Evolutionary conservation across 2,797 vertebrate genomes (phyloP), one percentile per base, ranked within the genome.

Genomic region (Cossypha dichroa): DNA sequence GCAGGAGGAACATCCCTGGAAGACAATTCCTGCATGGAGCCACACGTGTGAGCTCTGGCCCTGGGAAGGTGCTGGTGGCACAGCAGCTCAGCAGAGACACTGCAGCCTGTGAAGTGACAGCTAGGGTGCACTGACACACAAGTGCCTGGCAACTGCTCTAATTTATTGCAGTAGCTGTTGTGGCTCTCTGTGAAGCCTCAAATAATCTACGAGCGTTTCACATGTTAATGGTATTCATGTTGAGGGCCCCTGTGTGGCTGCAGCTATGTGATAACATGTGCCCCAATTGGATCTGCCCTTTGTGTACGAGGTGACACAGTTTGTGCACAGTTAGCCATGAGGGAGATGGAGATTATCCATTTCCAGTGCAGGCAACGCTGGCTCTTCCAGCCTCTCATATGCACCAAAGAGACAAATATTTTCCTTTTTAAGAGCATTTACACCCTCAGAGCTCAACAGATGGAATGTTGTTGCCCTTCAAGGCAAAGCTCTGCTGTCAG

Each of bases 71-170:
- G 67, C 52, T 15, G 2, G 66, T 4, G 11, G 73, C 64, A 3
- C 0, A 0, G 49, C 11, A 38, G 77, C 51, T 0, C 59, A 33
- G 81, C 77, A 31, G 63, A 73, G 85, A 40, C 15, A 5, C 28
- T 95, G 94, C 94, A 96, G 95, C 94, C 91, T 94, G 58, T 12
- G 3, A 25, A 91, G 88, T 31, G 89, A 78, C 94, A 95, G 95
- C 96, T 96, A 97, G 94, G 92, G 95, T 93, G 94, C 94, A 96
- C 86, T 96, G 95, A 96, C 16, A 90, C 96, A 94, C 54, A 95
- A 96, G 95, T 81, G 93, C 85, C 92, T 96, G 94, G 78, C 85
- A 96, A 93, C 89, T 76, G 91, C 76, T 96, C 76, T 93, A 33
- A 96, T 95, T 95, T 94, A 94, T 94, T 93, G 91, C 96, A 69